Conservation (phyloP, 2,888 invertebrate genomes). For the Orgyia antiqua region DNA sequence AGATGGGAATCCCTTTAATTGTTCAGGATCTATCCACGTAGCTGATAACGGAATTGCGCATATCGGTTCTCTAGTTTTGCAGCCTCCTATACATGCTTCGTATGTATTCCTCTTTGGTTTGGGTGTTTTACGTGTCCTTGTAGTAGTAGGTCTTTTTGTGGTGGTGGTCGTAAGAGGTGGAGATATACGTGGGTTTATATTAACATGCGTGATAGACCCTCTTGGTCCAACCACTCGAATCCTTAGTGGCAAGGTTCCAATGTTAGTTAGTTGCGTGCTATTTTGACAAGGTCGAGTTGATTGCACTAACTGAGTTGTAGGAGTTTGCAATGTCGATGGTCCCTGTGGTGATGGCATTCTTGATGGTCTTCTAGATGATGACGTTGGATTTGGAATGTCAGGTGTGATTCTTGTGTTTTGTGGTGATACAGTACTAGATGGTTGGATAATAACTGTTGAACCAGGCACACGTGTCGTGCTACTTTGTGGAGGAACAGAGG, state of each 20-base stretch:
- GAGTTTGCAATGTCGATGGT: neutral
- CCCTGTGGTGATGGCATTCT: neutral
- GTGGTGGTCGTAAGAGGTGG: conserved; percentile 37
- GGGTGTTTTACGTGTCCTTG: conserved; percentile 29
- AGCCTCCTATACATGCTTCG: conserved; percentile 52
- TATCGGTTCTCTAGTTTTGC: conserved; percentile 50
- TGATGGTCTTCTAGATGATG: neutral
- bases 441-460: conserved; percentile 14
- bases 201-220: conserved; percentile 55
- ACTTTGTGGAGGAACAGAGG: neutral
- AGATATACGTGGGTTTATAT: conserved; percentile 35
- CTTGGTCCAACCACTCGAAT: conserved; percentile 54
- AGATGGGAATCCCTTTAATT: conserved; percentile 62
- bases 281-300: neutral
- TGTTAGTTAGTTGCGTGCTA: neutral
- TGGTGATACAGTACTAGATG: conserved; percentile 13
- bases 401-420: conserved; percentile 1
- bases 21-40: conserved; percentile 46
- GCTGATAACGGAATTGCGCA: conserved; percentile 54
- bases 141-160: conserved; percentile 34
- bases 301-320: neutral
- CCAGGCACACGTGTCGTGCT: conserved; percentile 6
- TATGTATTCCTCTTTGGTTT: conserved; percentile 52
- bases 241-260: conserved; percentile 26
- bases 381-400: neutral